Percentiles rank a stretch among this genome's conserved stretches.
Evolutionary conservation across 2,797 vertebrate genomes (phyloP).

Genomic region (Chromis chromis): DNA sequence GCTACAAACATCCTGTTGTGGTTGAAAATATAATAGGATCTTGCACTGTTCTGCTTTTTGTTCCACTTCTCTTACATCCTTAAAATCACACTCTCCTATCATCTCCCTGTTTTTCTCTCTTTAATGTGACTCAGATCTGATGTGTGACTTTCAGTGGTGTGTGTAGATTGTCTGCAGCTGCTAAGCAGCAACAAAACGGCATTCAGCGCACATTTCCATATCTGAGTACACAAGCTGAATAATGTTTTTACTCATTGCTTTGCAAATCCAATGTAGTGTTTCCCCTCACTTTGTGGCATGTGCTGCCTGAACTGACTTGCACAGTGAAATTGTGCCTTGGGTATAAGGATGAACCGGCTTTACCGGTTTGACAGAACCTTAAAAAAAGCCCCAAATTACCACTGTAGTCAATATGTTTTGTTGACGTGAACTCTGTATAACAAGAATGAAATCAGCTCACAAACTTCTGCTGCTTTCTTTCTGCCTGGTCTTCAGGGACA

Average conservation of each 20-base stretch:
- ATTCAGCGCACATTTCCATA: conserved; percentile 16
- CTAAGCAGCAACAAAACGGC: background rate
- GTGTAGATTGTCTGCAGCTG: background rate
- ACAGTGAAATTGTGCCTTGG: background rate
- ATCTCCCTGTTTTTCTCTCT: background rate
- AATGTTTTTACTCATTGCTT: background rate
- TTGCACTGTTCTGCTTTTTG: no score
- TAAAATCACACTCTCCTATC: background rate
- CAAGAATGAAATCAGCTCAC: background rate
- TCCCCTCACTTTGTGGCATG: conserved; percentile 5
- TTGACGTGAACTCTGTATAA: background rate
- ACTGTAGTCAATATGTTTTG: background rate
- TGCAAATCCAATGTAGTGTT: background rate
- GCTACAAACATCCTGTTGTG: background rate
- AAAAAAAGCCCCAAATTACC: background rate
- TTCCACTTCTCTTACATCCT: no score
- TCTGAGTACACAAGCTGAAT: background rate
- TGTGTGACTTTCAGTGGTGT: conserved; percentile 3
- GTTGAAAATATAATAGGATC: background rate
- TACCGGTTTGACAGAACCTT: conserved; percentile 44
- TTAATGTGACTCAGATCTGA: background rate
- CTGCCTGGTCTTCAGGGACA: background rate
- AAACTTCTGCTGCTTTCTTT: background rate
- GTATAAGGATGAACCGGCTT: conserved; percentile 25
- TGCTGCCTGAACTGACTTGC: conserved; percentile 48